These are phyloP conservation scores for Luehdorfia chinensis DNA, from an alignment of 1,140 invertebrate species.

Conservation along the genomic window DNA sequence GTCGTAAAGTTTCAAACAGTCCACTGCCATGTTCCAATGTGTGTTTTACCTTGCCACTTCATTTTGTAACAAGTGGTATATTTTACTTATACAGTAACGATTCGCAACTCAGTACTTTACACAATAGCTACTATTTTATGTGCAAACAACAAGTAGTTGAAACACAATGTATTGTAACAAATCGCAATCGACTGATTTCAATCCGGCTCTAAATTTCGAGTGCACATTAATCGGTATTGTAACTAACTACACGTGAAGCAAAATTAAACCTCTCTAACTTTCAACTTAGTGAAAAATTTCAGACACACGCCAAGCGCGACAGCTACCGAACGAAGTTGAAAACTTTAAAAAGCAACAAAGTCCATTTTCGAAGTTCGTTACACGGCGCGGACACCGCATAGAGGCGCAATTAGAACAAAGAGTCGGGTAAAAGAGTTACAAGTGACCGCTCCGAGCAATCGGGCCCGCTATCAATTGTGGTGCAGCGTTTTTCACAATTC, in stretches of 20 bases:
- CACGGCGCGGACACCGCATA: constrained; percentile 38
- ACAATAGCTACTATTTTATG: no score
- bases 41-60: no score
- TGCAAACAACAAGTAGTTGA: constrained; percentile 23
- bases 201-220: neutral
- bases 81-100: no score
- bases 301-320: no score
- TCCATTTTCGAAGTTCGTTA: constrained; percentile 49
- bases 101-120: no score
- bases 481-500: constrained; percentile 10
- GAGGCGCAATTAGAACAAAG: constrained; percentile 63
- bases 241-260: constrained; percentile 9
- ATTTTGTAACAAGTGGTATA: no score
- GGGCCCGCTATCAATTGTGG: constrained; percentile 1
- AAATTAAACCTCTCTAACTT: constrained; percentile 4
- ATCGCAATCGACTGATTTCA: neutral
- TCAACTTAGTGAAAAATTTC: neutral
- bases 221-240: constrained; percentile 5
- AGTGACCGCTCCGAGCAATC: constrained; percentile 27
- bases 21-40: no score
- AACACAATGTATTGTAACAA: neutral
- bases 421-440: constrained; percentile 38
- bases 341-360: constrained; percentile 33
- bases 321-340: constrained; percentile 24
- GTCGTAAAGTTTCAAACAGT: no score